These are phyloP conservation scores for Dasysyrphus albostriatus DNA, from an alignment of 2,888 invertebrate species.

Conservation along the genomic window DNA sequence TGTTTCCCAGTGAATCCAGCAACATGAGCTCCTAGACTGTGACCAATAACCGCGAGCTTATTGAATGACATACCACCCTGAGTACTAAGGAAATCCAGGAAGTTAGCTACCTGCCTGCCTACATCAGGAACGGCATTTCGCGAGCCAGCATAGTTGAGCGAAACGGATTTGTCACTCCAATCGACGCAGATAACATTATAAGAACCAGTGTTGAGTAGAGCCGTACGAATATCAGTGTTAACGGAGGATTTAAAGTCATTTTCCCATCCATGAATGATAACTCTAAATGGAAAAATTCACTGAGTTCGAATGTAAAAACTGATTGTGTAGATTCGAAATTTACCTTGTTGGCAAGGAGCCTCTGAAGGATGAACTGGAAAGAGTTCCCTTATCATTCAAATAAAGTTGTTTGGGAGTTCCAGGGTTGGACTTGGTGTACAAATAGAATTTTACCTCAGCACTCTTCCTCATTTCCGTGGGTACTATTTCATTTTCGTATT, in stretches of 20 bases:
- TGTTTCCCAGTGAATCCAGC: slow-evolving; percentile 86
- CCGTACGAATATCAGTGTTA: slow-evolving; percentile 78
- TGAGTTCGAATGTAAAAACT: too few relatives aligned
- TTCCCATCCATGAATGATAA: slow-evolving; percentile 85
- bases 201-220: slow-evolving; percentile 85
- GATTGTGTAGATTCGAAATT: neutral
- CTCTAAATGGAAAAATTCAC: slow-evolving; percentile 43
- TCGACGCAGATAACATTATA: slow-evolving; percentile 86
- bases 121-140: slow-evolving; percentile 81
- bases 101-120: slow-evolving; percentile 77
- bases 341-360: slow-evolving; percentile 76
- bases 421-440: slow-evolving; percentile 80
- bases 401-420: slow-evolving; percentile 63
- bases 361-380: slow-evolving; percentile 77
- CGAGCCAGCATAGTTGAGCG: slow-evolving; percentile 85
- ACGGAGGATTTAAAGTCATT: slow-evolving; percentile 83
- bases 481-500: slow-evolving; percentile 22
- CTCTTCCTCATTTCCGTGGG: slow-evolving; percentile 4
- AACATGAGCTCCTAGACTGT: slow-evolving; percentile 86
- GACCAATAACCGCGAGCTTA: slow-evolving; percentile 84
- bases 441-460: slow-evolving; percentile 52
- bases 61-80: slow-evolving; percentile 83
- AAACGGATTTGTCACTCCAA: slow-evolving; percentile 84
- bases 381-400: slow-evolving; percentile 56
- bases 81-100: slow-evolving; percentile 83